Evolutionary conservation across 1,140 invertebrate genomes (phyloP), one percentile per base, ranked within the genome.

Genomic region (Drosophila azteca): DNA sequence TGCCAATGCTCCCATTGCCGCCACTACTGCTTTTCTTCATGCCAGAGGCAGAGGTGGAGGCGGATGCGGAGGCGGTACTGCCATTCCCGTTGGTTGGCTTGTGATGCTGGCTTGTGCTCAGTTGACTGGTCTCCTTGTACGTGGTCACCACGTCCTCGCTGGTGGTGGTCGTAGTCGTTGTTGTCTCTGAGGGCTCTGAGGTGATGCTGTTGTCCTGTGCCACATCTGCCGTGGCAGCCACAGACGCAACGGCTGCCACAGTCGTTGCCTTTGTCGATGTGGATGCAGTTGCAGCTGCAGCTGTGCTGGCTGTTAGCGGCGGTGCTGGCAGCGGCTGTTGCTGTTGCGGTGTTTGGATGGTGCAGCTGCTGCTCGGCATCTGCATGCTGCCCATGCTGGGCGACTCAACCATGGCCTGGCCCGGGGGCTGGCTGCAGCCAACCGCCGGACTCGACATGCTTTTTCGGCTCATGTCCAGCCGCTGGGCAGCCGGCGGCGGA

Each of bases 101-200:
- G 35, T 62, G 41, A 15, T 68, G 61, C 54, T 68, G 72, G 65
- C 79, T 83, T 20, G 75, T 69, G 45, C 83, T 79, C 35, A 77
- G 68, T 60, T 90, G 82, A 65, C 90, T 91, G 45, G 88, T 75
- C 69, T 91, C 90, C 59, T 91, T 91, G 58, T 89, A 91, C 20
- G 90, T 91, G 51, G 90, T 91, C 6, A 91, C 88, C 45, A 91
- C 90, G 54, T 91, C 90, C 54, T 91, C 91, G 67, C 90, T 91
- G 44, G 90, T 91, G 59, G 90, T 91, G 52, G 90, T 91, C 39
- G 91, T 91, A 35, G 87, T 92, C 20, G 91, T 92, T 51, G 91
- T 92, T 15, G 90, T 85, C 73, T 91, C 90, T 49, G 90, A 91
- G 35, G 89, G 90, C 66, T 91, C 90, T 20, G 90, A 91, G 8